Evolutionary conservation across 30 jellyfish, hydroid and myxozoan species (phyloP).

Genomic region (Pseudorhiza aurosa): DNA sequence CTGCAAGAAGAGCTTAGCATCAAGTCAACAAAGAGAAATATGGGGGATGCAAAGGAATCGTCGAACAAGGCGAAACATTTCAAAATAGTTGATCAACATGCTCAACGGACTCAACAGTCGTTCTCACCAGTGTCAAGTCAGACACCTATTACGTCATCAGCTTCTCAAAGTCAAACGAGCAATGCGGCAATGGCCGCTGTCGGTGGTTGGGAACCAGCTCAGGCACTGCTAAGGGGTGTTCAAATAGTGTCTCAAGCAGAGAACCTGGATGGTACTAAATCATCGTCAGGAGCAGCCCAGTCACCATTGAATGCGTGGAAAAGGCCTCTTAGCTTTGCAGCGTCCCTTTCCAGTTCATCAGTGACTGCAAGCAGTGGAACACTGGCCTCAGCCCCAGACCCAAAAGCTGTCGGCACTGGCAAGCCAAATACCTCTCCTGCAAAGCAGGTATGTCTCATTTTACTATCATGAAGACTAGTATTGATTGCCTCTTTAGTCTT

Average conservation of each 20-base stretch:
- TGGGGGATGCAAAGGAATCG: constrained; percentile 32
- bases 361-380: constrained; percentile 45
- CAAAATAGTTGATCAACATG: constrained; percentile 17
- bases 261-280: constrained; percentile 37
- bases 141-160: constrained; percentile 20
- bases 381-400: constrained; percentile 80
- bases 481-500: no score
- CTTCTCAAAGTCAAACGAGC: constrained; percentile 71
- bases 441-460: constrained; percentile 61
- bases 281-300: constrained; percentile 63
- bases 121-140: constrained; percentile 49
- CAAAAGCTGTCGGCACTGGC: constrained; percentile 98
- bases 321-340: constrained; percentile 83
- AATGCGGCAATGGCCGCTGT: constrained; percentile 98
- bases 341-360: constrained; percentile 46
- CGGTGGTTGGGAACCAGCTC: constrained; percentile 99
- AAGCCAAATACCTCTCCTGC: constrained; percentile 85
- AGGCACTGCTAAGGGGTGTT: constrained; percentile 78
- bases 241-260: constrained; percentile 53
- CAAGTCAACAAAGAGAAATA: constrained; percentile 42
- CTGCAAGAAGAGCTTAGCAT: constrained; percentile 59
- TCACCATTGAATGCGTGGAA: constrained; percentile 96
- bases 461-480: no score
- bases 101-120: constrained; percentile 45
- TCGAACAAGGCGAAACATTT: constrained; percentile 27